Conservation (phyloP, 1,140 invertebrate genomes). For the Drosophila gunungcola region DNA sequence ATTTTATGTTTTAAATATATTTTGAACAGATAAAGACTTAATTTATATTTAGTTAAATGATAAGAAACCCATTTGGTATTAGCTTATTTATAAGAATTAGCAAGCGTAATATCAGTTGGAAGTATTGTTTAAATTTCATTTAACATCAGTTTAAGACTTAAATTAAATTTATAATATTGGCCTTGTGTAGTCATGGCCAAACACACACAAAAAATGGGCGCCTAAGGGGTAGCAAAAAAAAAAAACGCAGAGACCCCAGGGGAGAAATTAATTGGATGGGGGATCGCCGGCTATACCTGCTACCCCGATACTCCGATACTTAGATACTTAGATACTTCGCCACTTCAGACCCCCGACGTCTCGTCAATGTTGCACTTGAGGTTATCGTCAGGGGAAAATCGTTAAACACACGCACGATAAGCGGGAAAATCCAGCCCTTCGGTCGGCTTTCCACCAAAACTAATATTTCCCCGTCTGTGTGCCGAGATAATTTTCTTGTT, state of each 20-base stretch:
- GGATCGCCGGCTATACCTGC: slow-evolving; percentile 19
- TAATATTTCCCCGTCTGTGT: slow-evolving; percentile 38
- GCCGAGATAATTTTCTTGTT: slow-evolving; percentile 45
- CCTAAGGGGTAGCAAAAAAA: slow-evolving; percentile 6
- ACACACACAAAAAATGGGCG: neutral
- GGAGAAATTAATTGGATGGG: neutral
- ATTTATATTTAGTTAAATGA: too few relatives aligned
- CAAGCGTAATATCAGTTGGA: too few relatives aligned
- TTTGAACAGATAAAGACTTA: too few relatives aligned
- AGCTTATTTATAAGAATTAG: too few relatives aligned
- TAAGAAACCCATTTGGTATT: too few relatives aligned
- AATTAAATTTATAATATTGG: too few relatives aligned
- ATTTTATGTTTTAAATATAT: too few relatives aligned
- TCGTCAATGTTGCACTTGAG: slow-evolving; percentile 70
- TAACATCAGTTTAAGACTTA: too few relatives aligned
- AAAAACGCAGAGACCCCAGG: slow-evolving; percentile 10
- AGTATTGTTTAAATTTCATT: too few relatives aligned
- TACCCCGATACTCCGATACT: slow-evolving; percentile 9
- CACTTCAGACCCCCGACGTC: slow-evolving; percentile 47
- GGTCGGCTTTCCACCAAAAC: slow-evolving; percentile 22
- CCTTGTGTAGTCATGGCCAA: too few relatives aligned
- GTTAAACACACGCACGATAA: slow-evolving; percentile 64
- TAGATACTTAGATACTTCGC: slow-evolving; percentile 4
- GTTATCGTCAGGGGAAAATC: slow-evolving; percentile 66
- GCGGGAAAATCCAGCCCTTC: slow-evolving; percentile 47